Evolutionary conservation across 2,888 invertebrate species (phyloP).

Genomic region (Caenorhabditis doughertyi): DNA sequence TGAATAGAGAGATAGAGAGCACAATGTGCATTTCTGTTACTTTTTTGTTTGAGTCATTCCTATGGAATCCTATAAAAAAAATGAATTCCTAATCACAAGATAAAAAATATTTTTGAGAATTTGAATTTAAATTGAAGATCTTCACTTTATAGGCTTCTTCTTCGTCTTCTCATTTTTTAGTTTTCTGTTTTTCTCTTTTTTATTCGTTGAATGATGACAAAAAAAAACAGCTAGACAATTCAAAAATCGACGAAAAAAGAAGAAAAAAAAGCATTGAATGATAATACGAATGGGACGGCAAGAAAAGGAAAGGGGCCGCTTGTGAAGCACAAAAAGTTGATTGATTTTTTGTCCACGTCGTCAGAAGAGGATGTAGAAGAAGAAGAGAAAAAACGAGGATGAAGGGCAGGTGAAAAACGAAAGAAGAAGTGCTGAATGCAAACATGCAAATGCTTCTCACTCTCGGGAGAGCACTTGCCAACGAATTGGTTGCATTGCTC

Average conservation of each 20-base stretch:
- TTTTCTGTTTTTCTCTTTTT: slow-evolving; percentile 30
- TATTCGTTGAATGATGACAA: neutral
- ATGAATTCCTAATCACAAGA: slow-evolving; percentile 23
- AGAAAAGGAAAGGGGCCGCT: slow-evolving; percentile 7
- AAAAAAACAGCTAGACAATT: slow-evolving; percentile 32
- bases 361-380: slow-evolving; percentile 16
- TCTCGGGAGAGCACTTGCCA: neutral
- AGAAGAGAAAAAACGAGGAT: neutral
- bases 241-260: slow-evolving; percentile 36
- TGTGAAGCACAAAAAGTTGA: slow-evolving; percentile 8
- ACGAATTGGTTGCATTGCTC: slow-evolving; percentile 6
- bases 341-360: slow-evolving; percentile 37
- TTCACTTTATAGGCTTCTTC: slow-evolving; percentile 29
- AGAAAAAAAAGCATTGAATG: slow-evolving; percentile 27
- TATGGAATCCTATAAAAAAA: neutral
- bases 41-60: neutral
- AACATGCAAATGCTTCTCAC: slow-evolving; percentile 48
- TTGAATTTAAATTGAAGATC: slow-evolving; percentile 39
- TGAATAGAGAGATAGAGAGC: neutral
- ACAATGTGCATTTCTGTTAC: slow-evolving; percentile 11
- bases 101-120: slow-evolving; percentile 12
- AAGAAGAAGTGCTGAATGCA: slow-evolving; percentile 38
- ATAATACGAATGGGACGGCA: slow-evolving; percentile 40
- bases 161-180: slow-evolving; percentile 1
- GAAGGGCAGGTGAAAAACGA: slow-evolving; percentile 37